A percentile compares a stretch with the other conserved stretches of the same genome.
Conservation (phyloP, 2,888 invertebrate genomes). For the Drosophila monieri region DNA sequence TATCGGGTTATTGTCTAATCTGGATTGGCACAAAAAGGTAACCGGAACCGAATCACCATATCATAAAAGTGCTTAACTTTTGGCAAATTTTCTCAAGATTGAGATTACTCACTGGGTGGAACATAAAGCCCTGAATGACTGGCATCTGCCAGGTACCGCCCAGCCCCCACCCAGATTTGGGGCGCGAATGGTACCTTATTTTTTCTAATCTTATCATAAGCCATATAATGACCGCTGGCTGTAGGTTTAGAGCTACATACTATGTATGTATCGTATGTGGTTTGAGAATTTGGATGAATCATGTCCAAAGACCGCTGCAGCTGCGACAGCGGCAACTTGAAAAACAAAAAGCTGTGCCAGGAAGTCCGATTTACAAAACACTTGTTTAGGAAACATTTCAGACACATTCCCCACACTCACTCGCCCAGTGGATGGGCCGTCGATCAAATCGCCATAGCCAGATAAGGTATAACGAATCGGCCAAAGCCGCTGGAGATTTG, state of each 20-base stretch:
- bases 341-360: slow-evolving; percentile 30
- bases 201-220: slow-evolving; percentile 62
- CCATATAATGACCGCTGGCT: slow-evolving; percentile 41
- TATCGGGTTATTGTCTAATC: neutral
- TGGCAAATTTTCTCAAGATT: slow-evolving; percentile 5
- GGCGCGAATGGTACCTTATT: slow-evolving; percentile 1
- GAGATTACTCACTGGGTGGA: slow-evolving; percentile 25
- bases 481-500: slow-evolving; percentile 41
- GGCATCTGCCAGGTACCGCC: slow-evolving; percentile 21
- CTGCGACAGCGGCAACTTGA: slow-evolving; percentile 11
- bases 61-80: neutral
- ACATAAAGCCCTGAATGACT: slow-evolving; percentile 44
- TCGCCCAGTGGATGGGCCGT: slow-evolving; percentile 57
- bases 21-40: neutral
- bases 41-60: slow-evolving; percentile 1
- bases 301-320: slow-evolving; percentile 7
- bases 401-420: slow-evolving; percentile 40
- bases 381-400: slow-evolving; percentile 68
- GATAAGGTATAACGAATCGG: slow-evolving; percentile 53
- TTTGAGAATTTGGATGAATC: slow-evolving; percentile 19
- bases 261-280: slow-evolving; percentile 2
- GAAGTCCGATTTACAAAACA: slow-evolving; percentile 52
- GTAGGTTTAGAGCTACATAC: neutral
- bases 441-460: slow-evolving; percentile 59
- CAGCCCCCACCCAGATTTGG: slow-evolving; percentile 12